Evolutionary conservation across 2,113 vertebrate genomes (phyloP).

Genomic region (Coracopsis vasa): DNA sequence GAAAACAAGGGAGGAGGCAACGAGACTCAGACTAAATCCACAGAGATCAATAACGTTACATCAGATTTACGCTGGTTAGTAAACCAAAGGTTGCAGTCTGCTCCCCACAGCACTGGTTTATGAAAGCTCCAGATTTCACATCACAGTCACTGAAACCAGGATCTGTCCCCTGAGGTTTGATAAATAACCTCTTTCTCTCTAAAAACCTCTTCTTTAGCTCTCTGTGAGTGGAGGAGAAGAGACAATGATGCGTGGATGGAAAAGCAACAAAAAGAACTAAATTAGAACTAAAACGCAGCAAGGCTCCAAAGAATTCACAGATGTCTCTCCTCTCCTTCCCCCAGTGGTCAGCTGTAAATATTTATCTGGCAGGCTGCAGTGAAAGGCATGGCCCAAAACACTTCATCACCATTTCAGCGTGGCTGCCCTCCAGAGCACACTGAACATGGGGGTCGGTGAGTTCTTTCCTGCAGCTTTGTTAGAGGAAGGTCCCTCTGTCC

Average conservation of each 20-base stretch:
- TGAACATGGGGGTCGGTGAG: not conserved
- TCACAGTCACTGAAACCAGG: not conserved
- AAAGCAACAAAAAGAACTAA: not conserved
- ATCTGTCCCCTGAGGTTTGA: not conserved
- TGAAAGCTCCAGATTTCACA: not conserved
- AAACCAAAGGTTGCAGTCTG: constrained; percentile 27
- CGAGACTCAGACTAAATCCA: constrained; percentile 5
- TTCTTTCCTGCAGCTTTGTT: not conserved
- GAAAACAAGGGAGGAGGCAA: constrained; percentile 28
- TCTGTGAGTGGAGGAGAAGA: not conserved
- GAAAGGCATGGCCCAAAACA: constrained; percentile 60
- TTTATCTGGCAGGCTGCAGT: constrained; percentile 63
- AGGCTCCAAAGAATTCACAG: constrained; percentile 59
- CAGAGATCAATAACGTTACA: constrained; percentile 16
- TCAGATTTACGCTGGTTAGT: constrained; percentile 2
- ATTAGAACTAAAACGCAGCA: constrained; percentile 48
- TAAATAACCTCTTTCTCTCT: not conserved
- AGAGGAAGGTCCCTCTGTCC: not conserved
- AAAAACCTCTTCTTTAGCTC: not conserved
- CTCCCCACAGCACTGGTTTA: not conserved
- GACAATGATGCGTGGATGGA: not conserved
- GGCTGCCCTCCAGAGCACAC: constrained; percentile 58
- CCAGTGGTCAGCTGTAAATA: constrained; percentile 67
- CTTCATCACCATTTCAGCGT: constrained; percentile 56
- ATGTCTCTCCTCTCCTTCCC: constrained; percentile 39